These are phyloP conservation scores for Leptinotarsa peninsularis DNA, from an alignment of 2,888 invertebrate species.

Conservation along the genomic window DNA sequence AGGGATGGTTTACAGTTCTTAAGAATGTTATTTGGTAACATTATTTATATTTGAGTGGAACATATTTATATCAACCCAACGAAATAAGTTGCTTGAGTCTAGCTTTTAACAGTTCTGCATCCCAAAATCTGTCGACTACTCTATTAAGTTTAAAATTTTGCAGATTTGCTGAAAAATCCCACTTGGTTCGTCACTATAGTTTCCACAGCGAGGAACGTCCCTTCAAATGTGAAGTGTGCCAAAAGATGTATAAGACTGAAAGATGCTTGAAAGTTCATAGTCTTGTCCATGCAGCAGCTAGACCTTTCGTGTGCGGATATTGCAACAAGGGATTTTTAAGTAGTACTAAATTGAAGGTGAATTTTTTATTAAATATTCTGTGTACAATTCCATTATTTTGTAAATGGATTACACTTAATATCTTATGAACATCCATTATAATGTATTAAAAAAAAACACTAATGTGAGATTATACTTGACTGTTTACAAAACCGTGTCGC, in stretches of 20 bases:
- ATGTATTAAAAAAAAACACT: too few species aligned
- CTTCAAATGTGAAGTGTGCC: constrained; percentile 67
- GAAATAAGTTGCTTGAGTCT: too few species aligned
- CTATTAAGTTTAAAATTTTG: background rate
- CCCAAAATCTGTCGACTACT: too few species aligned
- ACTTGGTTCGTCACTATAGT: constrained; percentile 64
- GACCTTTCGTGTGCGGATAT: constrained; percentile 69
- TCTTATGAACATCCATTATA: too few species aligned
- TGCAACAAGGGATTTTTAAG: constrained; percentile 71
- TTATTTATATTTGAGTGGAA: too few species aligned
- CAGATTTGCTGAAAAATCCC: constrained; percentile 66
- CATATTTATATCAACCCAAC: too few species aligned
- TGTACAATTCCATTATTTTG: background rate
- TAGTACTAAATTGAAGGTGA: constrained; percentile 70
- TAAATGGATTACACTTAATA: too few species aligned
- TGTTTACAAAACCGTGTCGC: too few species aligned
- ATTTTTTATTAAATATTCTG: background rate
- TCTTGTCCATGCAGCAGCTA: constrained; percentile 69
- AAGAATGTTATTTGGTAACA: too few species aligned
- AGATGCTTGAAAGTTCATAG: constrained; percentile 71
- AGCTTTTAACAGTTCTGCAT: too few species aligned
- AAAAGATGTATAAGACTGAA: constrained; percentile 71
- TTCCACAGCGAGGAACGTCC: constrained; percentile 65
- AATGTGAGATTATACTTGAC: too few species aligned
- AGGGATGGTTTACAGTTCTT: too few species aligned